These are phyloP conservation scores for Thymelicus acteon DNA, from an alignment of 2,888 invertebrate genomes.

Conservation along the genomic window DNA sequence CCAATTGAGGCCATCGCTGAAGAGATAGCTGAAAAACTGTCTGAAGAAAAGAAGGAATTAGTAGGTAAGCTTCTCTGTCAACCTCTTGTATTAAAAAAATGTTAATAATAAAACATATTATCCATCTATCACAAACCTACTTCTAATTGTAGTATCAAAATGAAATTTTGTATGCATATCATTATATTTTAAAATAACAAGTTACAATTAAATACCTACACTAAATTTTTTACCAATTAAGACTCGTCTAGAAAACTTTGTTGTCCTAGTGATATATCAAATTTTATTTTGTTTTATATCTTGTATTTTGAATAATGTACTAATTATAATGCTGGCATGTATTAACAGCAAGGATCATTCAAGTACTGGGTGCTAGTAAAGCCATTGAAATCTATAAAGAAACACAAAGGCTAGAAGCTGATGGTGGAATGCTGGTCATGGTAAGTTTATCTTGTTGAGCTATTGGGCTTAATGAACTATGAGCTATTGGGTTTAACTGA, in stretches of 20 bases:
- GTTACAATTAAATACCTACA: too few species aligned
- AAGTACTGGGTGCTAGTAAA: conserved; percentile 89
- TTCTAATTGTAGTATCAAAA: too few species aligned
- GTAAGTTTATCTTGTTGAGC: conserved; percentile 67
- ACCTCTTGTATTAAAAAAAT: too few species aligned
- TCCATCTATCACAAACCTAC: not conserved
- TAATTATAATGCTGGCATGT: conserved; percentile 11
- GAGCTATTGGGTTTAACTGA: too few species aligned
- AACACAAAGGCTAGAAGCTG: conserved; percentile 92
- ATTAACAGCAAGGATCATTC: conserved; percentile 88
- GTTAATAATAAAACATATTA: not conserved
- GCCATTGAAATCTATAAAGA: conserved; percentile 90
- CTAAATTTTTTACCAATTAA: too few species aligned
- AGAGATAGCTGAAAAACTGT: conserved; percentile 90
- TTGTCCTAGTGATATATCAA: too few species aligned
- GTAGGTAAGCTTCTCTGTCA: conserved; percentile 78
- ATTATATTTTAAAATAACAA: too few species aligned
- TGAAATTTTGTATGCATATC: too few species aligned
- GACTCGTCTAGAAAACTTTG: too few species aligned
- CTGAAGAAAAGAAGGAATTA: conserved; percentile 90
- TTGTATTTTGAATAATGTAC: not conserved
- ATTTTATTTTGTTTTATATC: too few species aligned
- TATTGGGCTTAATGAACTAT: too few species aligned
- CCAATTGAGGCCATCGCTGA: conserved; percentile 86
- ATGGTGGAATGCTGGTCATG: conserved; percentile 94